These are phyloP conservation scores for Macquaria australasica DNA, from an alignment of 2,113 vertebrate genomes.

Conservation along the genomic window DNA sequence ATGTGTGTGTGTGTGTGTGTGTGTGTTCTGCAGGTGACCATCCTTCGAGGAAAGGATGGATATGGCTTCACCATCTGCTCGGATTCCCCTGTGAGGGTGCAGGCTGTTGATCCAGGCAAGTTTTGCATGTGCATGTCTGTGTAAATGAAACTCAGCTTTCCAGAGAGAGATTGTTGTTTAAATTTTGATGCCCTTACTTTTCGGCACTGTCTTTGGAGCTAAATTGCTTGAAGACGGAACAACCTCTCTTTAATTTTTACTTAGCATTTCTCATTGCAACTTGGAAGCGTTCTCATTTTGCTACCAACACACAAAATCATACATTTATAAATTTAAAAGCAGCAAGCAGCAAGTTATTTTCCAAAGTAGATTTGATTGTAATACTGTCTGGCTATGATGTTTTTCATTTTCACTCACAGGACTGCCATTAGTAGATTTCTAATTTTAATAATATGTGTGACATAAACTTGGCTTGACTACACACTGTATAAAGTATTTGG, in stretches of 20 bases:
- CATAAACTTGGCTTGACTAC: not conserved
- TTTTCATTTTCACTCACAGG: not conserved
- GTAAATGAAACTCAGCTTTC: slow-evolving; percentile 3
- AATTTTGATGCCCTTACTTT: not conserved
- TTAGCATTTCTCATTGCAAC: not conserved
- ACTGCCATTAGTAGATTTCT: not conserved
- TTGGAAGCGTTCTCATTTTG: not conserved
- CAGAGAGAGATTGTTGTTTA: slow-evolving; percentile 1
- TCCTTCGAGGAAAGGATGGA: slow-evolving; percentile 92
- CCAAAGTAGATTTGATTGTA: not conserved
- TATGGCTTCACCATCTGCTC: slow-evolving; percentile 99
- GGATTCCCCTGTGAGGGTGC: slow-evolving; percentile 94
- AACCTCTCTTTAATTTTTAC: not conserved
- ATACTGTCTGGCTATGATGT: not conserved
- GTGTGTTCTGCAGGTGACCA: slow-evolving; percentile 88
- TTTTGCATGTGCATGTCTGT: slow-evolving; percentile 25
- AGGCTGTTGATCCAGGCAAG: slow-evolving; percentile 95
- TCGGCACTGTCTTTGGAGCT: not conserved
- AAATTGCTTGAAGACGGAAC: not conserved
- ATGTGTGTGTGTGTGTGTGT: slow-evolving; percentile 36
- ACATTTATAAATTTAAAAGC: not conserved
- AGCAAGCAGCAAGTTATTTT: not conserved
- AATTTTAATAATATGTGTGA: not conserved
- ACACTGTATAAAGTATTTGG: not conserved
- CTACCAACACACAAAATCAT: not conserved